Evolutionary conservation across 1,140 invertebrate species (phyloP).

Genomic region (Whitmania pigra): DNA sequence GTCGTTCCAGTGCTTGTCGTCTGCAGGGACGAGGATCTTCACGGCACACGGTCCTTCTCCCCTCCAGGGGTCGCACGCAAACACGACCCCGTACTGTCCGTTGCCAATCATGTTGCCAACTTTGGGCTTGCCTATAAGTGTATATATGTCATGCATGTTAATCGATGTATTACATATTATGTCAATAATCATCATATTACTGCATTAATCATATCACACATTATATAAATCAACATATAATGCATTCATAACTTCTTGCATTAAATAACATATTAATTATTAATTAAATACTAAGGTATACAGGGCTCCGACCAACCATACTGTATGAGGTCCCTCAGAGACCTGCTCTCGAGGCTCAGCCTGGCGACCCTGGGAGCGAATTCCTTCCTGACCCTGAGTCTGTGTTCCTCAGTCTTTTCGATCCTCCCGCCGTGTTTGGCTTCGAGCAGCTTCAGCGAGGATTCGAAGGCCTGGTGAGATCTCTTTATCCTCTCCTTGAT

Average conservation of each 20-base stretch:
- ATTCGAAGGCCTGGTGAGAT: constrained; percentile 57
- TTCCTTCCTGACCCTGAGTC: constrained; percentile 54
- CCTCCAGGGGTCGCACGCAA: constrained; percentile 66
- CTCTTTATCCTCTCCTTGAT: constrained; percentile 52
- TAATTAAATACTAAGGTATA: no score
- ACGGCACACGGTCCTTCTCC: constrained; percentile 60
- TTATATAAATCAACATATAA: no score
- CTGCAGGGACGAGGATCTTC: constrained; percentile 79
- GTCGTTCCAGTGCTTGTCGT: constrained; percentile 82
- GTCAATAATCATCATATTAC: no score
- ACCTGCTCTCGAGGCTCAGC: constrained; percentile 70
- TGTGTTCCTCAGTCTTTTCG: constrained; percentile 67
- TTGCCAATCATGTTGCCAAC: constrained; percentile 68
- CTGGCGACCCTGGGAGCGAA: constrained; percentile 68
- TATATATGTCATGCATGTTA: no score
- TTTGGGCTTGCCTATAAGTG: constrained; percentile 55
- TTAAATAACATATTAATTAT: no score
- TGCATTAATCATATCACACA: no score
- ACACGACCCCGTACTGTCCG: constrained; percentile 85
- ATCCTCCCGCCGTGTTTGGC: constrained; percentile 57
- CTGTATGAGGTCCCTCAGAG: constrained; percentile 62
- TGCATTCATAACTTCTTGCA: no score
- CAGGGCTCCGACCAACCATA: constrained; percentile 44
- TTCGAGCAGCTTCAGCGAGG: constrained; percentile 56
- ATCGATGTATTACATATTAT: no score